Conservation (phyloP, 2,113 vertebrate genomes). For the Sterrhoptilus dennistouni region DNA sequence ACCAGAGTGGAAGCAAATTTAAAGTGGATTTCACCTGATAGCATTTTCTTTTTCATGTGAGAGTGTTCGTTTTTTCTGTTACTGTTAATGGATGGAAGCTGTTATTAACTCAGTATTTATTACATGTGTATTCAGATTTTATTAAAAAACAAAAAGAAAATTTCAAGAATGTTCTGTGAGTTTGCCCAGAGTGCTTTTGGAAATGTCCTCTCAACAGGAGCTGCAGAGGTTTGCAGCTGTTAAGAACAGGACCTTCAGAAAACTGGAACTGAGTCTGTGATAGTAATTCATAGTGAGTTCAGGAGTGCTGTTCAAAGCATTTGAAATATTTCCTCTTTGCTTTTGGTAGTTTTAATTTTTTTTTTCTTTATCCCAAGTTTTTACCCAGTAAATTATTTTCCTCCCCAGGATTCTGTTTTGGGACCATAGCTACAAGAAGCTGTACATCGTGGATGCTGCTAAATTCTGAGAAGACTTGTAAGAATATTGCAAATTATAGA, state of each 20-base stretch:
- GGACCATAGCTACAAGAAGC: neutral
- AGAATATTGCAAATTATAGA: neutral
- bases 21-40: neutral
- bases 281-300: neutral
- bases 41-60: neutral
- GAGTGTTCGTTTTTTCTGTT: neutral
- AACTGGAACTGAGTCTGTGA: neutral
- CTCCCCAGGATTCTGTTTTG: neutral
- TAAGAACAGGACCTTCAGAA: neutral
- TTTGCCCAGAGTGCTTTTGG: neutral
- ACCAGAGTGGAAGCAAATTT: neutral
- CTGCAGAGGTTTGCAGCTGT: neutral
- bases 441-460: neutral
- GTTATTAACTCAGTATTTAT: neutral
- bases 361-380: neutral
- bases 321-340: neutral
- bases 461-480: neutral
- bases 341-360: neutral
- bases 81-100: neutral
- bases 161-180: neutral
- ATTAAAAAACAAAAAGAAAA: neutral
- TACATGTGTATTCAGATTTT: accelerated
- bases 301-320: neutral
- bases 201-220: neutral
- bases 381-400: neutral